Base-by-base conservation (phyloP, 1,140 invertebrate species). In the Plectrocnemia conspersa region DNA sequence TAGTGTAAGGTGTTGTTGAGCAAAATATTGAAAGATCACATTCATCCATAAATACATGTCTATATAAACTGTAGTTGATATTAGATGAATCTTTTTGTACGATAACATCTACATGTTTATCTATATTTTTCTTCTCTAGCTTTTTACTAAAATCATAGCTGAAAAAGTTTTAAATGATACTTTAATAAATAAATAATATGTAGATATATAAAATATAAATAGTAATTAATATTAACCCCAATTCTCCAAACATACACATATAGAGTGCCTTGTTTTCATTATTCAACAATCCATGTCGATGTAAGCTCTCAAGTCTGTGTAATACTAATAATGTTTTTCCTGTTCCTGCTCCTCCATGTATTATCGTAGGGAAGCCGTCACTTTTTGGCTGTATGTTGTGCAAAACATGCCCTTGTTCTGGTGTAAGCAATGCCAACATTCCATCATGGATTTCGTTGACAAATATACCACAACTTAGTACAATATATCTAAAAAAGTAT, bases 21-120 rank as follows among this genome's bases (percentile, higher is more conserved):
- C 10, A 67, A 66, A 10, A 44, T 46, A 11, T 66, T 47, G 36
- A 69, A 67, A 16, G 64, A 57, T 69, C 68, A 18, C 64, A 58
- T 64, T 69, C 66, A 42, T 69, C 68, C 65, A 68, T 67, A 48
- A 67, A 69, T 13, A 69, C 59, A 36, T 69, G 68, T 33, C 65
- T 66, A 48, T 69, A 69, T 23, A 58, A 59, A 2, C 50, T 59
- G 15, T 58, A 63, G 49, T 65, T 67, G 10, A 42, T 50, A 61
- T 25, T 68, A 61, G 52, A 56, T 67, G 33, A 67, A 68, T 21
- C 66, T 47, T n/a, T 48, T 25, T 0, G 66, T 68, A 66, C 41
- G 10, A 54, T 38, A 0, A 64, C 69, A 38, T 68, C 66, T 0
- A 69, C 68, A 36, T 60, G 67, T 38, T 64, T 29, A 2, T 50